A percentile compares a stretch with the other conserved stretches of the same genome.
Evolutionary conservation across 2,888 invertebrate species (phyloP).

Genomic region (Carterocephalus palaemon): DNA sequence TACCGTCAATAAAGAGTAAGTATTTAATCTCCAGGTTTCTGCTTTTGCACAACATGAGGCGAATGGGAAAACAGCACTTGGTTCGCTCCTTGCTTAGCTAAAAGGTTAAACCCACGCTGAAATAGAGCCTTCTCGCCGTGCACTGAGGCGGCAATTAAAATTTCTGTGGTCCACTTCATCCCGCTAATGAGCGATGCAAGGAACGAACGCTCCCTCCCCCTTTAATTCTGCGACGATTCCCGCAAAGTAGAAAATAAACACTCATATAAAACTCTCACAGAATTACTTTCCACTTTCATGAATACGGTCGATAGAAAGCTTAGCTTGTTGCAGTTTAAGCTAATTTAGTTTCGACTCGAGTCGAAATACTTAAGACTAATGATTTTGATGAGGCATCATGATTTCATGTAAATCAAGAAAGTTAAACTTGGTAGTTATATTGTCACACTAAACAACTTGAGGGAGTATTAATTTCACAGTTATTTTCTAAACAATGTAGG

Average conservation of each 20-base stretch:
- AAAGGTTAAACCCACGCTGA: conserved; percentile 7
- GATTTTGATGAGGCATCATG: no score
- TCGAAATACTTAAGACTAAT: conserved; percentile 1
- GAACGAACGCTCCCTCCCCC: conserved; percentile 37
- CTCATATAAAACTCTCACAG: conserved; percentile 51
- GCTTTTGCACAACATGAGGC: no score
- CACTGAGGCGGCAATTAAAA: conserved; percentile 57
- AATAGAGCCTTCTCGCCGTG: conserved; percentile 6
- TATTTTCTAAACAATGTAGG: no score
- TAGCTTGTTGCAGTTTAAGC: conserved; percentile 41
- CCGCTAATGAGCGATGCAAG: conserved; percentile 62
- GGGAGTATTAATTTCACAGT: no score
- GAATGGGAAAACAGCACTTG: neutral
- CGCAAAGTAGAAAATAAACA: conserved; percentile 52
- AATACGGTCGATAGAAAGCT: conserved; percentile 24
- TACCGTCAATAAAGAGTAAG: no score
- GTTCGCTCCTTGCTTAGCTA: conserved; percentile 11
- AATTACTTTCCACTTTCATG: conserved; percentile 39
- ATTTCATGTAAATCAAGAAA: no score
- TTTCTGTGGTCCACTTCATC: conserved; percentile 55
- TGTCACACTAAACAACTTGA: no score
- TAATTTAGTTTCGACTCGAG: conserved; percentile 37
- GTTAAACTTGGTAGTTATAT: no score
- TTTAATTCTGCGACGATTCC: conserved; percentile 43
- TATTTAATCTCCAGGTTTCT: no score